Evolutionary conservation across 1,140 invertebrate species (phyloP).

Genomic region (Zaprionus camerounensis): DNA sequence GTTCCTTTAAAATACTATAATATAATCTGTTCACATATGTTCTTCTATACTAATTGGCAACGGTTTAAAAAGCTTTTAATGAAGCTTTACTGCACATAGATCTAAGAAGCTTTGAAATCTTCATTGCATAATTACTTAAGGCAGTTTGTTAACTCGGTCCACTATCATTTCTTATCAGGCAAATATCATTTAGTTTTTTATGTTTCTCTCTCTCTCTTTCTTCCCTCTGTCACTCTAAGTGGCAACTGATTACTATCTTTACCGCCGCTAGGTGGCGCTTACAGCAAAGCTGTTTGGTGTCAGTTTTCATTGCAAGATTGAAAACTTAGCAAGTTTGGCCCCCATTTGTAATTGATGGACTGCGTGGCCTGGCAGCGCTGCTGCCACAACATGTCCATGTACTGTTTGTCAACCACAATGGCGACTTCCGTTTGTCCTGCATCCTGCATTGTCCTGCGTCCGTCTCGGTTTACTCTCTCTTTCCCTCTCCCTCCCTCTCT

Average conservation of each 20-base stretch:
- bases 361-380: slow-evolving; percentile 5
- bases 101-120: background rate
- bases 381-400: slow-evolving; percentile 43
- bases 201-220: too few species aligned
- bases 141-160: too few species aligned
- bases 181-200: too few species aligned
- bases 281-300: slow-evolving; percentile 21
- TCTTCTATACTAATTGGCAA: too few species aligned
- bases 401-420: slow-evolving; percentile 62
- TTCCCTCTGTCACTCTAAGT: background rate
- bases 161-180: too few species aligned
- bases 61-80: too few species aligned
- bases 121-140: too few species aligned
- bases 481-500: background rate
- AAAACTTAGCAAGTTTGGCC: slow-evolving; percentile 35
- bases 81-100: too few species aligned
- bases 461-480: background rate
- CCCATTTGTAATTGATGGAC: slow-evolving; percentile 45
- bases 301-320: slow-evolving; percentile 36
- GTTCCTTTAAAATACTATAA: background rate
- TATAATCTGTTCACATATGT: too few species aligned
- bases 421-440: slow-evolving; percentile 37
- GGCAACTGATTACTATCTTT: background rate
- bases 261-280: slow-evolving; percentile 33
- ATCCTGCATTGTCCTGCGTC: slow-evolving; percentile 3